A percentile compares a stretch with the other conserved stretches of the same genome.
Conservation (phyloP, 1,140 invertebrate species). For the Eriocheir sinensis region DNA sequence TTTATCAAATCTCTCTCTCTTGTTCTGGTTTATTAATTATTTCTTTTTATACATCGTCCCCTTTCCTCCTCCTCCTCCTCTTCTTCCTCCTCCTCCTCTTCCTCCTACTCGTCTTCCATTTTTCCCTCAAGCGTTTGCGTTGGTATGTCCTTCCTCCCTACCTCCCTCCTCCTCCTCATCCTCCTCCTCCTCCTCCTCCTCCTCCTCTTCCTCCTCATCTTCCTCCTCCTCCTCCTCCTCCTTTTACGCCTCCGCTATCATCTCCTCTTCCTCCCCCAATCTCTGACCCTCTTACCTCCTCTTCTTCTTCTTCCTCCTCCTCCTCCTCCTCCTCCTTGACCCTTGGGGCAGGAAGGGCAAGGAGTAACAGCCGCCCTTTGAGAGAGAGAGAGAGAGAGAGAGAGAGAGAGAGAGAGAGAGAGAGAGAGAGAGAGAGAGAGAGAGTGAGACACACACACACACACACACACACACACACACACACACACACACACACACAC, state of each 20-base stretch:
- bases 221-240: background rate
- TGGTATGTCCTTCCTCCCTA: background rate
- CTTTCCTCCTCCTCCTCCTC: background rate
- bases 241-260: background rate
- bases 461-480: conserved; percentile 1
- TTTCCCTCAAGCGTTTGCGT: background rate
- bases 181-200: background rate
- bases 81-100: background rate
- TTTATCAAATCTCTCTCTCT: too few relatives aligned
- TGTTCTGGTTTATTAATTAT: too few relatives aligned
- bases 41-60: background rate
- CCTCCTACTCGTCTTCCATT: too few relatives aligned
- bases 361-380: conserved; percentile 1
- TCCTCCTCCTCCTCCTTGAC: background rate
- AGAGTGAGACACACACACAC: too few relatives aligned
- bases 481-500: background rate
- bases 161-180: background rate
- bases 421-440: too few relatives aligned
- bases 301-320: background rate
- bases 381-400: too few relatives aligned
- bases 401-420: too few relatives aligned
- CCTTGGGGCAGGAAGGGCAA: background rate
- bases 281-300: too few relatives aligned
- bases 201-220: background rate
- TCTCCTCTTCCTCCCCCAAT: background rate